phyloP scores from a whole-genome alignment of 2,888 invertebrate genomes.

The Alloscopus bannaensis region DNA sequence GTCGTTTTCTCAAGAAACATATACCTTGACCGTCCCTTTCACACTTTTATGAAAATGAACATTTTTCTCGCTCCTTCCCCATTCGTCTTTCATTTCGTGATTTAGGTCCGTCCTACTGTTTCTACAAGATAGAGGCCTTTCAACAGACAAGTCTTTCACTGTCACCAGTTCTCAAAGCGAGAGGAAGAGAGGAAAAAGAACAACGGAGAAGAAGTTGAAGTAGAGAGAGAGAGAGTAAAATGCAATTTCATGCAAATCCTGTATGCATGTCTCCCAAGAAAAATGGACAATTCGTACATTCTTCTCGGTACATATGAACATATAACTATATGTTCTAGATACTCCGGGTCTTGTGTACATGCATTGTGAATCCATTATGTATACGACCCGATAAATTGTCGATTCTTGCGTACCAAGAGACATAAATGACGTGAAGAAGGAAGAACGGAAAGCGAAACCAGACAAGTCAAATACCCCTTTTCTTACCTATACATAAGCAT shows the following conservation, averaged over 20 bases:
- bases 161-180: too few species aligned
- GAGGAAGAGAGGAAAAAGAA: conserved; percentile 23
- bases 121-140: conserved; percentile 33
- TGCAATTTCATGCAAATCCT: conserved; percentile 73
- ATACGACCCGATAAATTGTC: conserved; percentile 51
- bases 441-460: conserved; percentile 25
- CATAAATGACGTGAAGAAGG: conserved; percentile 13
- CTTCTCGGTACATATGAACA: too few species aligned
- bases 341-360: neutral
- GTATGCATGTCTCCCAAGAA: conserved; percentile 30
- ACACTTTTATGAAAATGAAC: neutral
- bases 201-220: conserved; percentile 42
- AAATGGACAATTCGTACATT: conserved; percentile 6
- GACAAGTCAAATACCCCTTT: too few species aligned
- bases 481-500: too few species aligned
- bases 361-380: neutral
- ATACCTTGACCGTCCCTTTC: too few species aligned
- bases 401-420: conserved; percentile 20
- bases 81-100: neutral
- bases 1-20: too few species aligned
- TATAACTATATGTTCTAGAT: conserved; percentile 10
- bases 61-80: conserved; percentile 12
- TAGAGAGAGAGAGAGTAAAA: conserved; percentile 51
- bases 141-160: conserved; percentile 31
- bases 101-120: conserved; percentile 5